These are phyloP conservation scores for Aramus guarauna DNA, from an alignment of 2,113 vertebrate species.

Conservation along the genomic window DNA sequence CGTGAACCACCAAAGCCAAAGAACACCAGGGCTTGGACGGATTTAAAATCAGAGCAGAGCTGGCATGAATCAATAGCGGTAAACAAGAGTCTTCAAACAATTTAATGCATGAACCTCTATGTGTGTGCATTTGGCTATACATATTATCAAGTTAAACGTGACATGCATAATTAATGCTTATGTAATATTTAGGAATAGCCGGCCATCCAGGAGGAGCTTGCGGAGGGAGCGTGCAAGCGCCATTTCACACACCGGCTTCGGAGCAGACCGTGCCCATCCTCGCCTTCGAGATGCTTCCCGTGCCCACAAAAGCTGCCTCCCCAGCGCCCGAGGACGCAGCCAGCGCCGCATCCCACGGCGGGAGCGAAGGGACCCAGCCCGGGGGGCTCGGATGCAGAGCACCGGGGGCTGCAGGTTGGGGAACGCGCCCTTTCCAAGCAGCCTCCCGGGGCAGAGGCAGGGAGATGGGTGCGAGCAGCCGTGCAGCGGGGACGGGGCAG, in stretches of 20 bases:
- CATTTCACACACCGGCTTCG: accelerated
- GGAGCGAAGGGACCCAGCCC: neutral
- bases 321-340: neutral
- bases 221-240: neutral
- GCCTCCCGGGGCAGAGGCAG: neutral
- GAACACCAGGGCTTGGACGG: neutral
- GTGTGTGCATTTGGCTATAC: neutral
- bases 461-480: neutral
- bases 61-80: neutral
- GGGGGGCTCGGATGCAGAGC: neutral
- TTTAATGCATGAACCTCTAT: neutral
- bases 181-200: neutral
- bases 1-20: neutral
- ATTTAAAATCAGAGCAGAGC: neutral
- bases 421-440: neutral
- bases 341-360: accelerated
- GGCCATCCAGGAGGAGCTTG: neutral
- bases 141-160: neutral
- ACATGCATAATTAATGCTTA: neutral
- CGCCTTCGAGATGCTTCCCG: neutral
- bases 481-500: neutral
- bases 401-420: neutral
- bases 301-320: neutral
- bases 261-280: neutral
- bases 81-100: neutral